Evolutionary conservation across 2,888 invertebrate species (phyloP), one percentile per base, ranked within the genome.

Genomic region (Gastrophysa polygoni): DNA sequence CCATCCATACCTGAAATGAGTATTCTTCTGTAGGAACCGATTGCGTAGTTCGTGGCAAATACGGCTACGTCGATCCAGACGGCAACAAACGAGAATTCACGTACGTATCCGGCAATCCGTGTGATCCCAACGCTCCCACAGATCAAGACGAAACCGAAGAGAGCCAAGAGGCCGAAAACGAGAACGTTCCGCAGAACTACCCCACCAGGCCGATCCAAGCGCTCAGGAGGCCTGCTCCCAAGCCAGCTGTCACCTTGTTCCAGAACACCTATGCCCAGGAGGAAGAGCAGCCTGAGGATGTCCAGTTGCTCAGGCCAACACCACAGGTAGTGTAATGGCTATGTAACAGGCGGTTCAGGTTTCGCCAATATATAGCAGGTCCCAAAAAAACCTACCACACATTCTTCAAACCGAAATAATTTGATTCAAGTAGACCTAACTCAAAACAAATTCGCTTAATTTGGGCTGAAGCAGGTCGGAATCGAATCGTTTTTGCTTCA

Each of bases 81-180:
- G 93, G 93, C 70, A 91, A 92, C 82, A 91, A 91, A 75, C 82
- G 93, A 69, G 93, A 93, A 80, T 93, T 93, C 82, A 91, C 91
- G 4, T 93, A 93, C 81, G 92, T 92, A 0, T 91, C 91, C 20
- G 93, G 93, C 17, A 92, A 93, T 78, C 92, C 92, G 0, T 93
- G 93, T 77, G 92, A 93, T 76, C 92, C 92, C 6, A 92, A 92
- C 80, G 90, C 90, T n/a, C 89, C 89, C 0, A 87, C 89, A 67
- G 88, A 88, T 10, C 89, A 90, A 16, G 83, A 83, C 16, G 85
- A 86, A 32, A 54, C 56, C 8, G 47, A 85, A 82, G 79, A 82
- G 11, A 83, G 82, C 29, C 77, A 80, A 62, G 83, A 82, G 65
- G 76, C 78, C 63, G 83, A 83, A 62, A 86, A 87, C 61, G 89